Base-by-base conservation (phyloP, 2,113 vertebrate species). In the Melanerpes formicivorus region DNA sequence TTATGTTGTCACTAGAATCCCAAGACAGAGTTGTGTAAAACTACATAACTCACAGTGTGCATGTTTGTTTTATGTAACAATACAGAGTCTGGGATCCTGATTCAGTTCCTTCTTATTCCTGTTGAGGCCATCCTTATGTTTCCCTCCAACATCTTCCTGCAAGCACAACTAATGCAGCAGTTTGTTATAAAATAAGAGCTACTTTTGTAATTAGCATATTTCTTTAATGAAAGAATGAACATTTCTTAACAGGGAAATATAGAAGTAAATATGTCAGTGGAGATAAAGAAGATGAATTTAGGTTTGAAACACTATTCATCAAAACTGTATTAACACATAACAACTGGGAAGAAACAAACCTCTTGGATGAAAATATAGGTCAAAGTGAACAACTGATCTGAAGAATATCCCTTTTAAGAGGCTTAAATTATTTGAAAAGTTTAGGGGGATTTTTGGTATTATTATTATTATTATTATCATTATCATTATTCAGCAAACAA, bases 31-130 rank as follows among this genome's bases (percentile, higher is more conserved):
- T 56, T 73, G 55, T 77, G 12, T 63, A 80, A 69, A 95, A 55
- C 7, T 55, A 46, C 71, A 84, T 82, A 86, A 91, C 90, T 95
- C 72, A 84, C 30, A 21, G 30, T 52, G 14, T 64, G 25, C 15
- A 54, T 89, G n/a, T 90, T 91, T 74, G 37, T 74, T 96, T 94
- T 83, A 66, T 92, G 30, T 30, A 80, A 77, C 40, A 87, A 59
- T 66, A 48, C 23, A 55, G 23, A 34, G 7, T 34, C 60, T 74
- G 55, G 21, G 21, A 70, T 88, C 65, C 55, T 70, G 63, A 88
- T 90, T 88, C 73, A 52, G 26, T 76, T 64, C 40, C 73, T 87
- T 80, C 37, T 70, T 65, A 74, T 80, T 94, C 55, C 78, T 78
- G 42, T 9, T 62, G 86, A 72, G 59, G 40, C 13, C 22, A 62